Percentiles rank a stretch among this genome's conserved stretches.
Conservation (phyloP, 2,888 invertebrate species). For the Bhutanitis thaidina region DNA sequence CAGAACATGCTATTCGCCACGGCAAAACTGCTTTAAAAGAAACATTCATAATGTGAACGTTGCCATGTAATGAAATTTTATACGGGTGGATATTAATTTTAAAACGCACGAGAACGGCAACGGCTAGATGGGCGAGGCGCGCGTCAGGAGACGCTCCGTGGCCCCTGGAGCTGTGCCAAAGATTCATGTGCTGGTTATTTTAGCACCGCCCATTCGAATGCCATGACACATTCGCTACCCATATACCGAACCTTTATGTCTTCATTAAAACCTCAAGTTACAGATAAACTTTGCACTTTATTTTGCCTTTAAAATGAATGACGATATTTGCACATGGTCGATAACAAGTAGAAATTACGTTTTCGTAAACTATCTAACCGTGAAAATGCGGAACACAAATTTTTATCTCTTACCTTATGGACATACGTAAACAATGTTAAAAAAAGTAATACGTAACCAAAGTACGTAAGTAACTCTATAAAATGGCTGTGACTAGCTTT, state of each 20-base stretch:
- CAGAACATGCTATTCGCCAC: background rate
- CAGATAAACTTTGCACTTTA: too few species aligned
- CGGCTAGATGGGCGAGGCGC: slow-evolving; percentile 30
- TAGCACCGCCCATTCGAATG: slow-evolving; percentile 65
- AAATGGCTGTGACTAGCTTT: slow-evolving; percentile 74
- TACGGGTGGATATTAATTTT: slow-evolving; percentile 16
- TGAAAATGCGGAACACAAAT: background rate
- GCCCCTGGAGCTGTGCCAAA: slow-evolving; percentile 69
- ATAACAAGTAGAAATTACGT: too few species aligned
- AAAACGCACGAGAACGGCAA: slow-evolving; percentile 16
- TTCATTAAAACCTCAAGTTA: background rate
- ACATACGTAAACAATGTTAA: slow-evolving; percentile 30
- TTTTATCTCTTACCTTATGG: slow-evolving; percentile 11
- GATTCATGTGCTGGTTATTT: slow-evolving; percentile 68
- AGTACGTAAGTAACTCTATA: slow-evolving; percentile 74
- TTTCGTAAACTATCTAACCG: too few species aligned
- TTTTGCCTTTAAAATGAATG: too few species aligned
- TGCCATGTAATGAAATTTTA: slow-evolving; percentile 16
- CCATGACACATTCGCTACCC: slow-evolving; percentile 34
- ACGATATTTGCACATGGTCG: too few species aligned
- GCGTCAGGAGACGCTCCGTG: slow-evolving; percentile 55
- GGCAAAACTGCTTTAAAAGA: background rate
- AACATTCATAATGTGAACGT: slow-evolving; percentile 8
- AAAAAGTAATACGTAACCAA: slow-evolving; percentile 50
- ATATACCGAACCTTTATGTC: background rate